Conservation (phyloP, 2,113 vertebrate species). For the Rhea americana region DNA sequence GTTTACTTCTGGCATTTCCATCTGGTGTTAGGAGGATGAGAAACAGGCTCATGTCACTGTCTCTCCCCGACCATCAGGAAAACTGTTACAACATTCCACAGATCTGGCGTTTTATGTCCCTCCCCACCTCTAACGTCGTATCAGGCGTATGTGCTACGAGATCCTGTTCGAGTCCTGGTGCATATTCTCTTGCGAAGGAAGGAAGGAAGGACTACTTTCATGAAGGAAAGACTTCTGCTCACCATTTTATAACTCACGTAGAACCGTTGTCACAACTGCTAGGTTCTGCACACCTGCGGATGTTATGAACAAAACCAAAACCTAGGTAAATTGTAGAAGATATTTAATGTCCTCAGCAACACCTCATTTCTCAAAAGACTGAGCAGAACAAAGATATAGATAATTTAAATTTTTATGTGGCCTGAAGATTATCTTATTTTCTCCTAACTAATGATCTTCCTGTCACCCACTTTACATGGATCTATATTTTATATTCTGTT, state of each 20-base stretch:
- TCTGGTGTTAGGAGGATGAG: constrained; percentile 64
- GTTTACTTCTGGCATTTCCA: constrained; percentile 70
- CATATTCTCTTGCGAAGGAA: neutral
- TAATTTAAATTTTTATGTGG: neutral
- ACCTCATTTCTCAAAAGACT: neutral
- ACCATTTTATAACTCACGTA: constrained; percentile 12
- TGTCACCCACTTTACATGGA: neutral
- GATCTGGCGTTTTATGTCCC: constrained; percentile 12
- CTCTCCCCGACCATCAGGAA: neutral
- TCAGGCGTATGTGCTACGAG: neutral
- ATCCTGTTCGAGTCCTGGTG: neutral
- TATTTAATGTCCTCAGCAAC: neutral
- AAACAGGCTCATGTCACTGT: constrained; percentile 55
- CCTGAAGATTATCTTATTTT: neutral
- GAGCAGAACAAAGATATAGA: neutral
- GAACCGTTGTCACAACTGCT: constrained; percentile 1
- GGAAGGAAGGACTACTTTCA: neutral
- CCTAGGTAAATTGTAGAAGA: neutral
- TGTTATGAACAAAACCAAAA: constrained; percentile 1
- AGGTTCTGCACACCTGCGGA: constrained; percentile 22
- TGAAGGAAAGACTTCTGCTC: neutral
- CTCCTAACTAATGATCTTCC: neutral
- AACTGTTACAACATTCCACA: neutral
- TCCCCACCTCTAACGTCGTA: neutral
- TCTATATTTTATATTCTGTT: neutral